A percentile compares a stretch with the other conserved stretches of the same genome.
phyloP scores from a whole-genome alignment of 2,113 vertebrate genomes.

The Grammomys dolichurus region DNA sequence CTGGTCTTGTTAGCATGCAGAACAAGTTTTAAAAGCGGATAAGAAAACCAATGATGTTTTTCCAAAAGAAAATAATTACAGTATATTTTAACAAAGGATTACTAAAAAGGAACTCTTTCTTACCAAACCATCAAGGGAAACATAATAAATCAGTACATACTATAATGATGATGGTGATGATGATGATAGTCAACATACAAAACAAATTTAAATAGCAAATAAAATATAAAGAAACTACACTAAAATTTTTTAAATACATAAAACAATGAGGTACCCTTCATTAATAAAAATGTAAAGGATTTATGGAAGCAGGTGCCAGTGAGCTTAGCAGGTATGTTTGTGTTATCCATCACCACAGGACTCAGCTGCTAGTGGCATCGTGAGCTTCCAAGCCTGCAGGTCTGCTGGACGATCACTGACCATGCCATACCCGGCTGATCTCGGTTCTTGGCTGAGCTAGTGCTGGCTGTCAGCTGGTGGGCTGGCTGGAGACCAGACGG shows the following conservation, averaged over 20 bases:
- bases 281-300: conserved; percentile 2
- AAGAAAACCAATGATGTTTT: conserved; percentile 6
- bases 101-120: conserved; percentile 36
- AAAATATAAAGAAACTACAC: not conserved
- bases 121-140: conserved; percentile 52
- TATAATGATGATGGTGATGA: too few relatives aligned
- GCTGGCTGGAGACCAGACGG: conserved; percentile 40
- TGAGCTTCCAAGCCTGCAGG: not conserved
- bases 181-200: not conserved
- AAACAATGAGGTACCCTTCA: not conserved
- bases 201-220: conserved; percentile 35
- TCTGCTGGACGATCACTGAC: not conserved
- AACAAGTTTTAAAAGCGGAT: not conserved
- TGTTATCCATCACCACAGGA: not conserved
- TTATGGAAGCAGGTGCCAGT: conserved; percentile 1
- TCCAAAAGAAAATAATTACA: not conserved
- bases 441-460: not conserved
- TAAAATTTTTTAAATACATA: conserved; percentile 32
- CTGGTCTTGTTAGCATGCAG: not conserved
- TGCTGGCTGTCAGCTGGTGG: conserved; percentile 1
- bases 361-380: not conserved
- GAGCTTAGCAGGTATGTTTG: not conserved
- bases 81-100: conserved; percentile 23
- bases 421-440: not conserved
- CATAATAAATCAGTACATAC: not conserved